Evolutionary conservation across 1,140 invertebrate genomes (phyloP).

Genomic region (Panagrolaimus sp.): DNA sequence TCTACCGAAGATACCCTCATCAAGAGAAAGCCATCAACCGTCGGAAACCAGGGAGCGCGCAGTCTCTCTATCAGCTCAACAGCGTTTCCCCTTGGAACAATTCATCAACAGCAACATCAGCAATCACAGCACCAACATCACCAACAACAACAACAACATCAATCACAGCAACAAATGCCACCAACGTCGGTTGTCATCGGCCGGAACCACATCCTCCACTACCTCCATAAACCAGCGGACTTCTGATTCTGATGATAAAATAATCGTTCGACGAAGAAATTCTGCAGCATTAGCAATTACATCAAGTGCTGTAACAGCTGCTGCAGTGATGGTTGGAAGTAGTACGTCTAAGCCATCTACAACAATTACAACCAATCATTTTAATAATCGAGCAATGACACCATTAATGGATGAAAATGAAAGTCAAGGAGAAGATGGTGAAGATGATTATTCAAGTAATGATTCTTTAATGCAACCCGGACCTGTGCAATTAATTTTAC

Average conservation of each 20-base stretch:
- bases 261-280: background rate
- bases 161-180: background rate
- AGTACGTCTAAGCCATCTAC: constrained; percentile 12
- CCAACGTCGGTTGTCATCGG: constrained; percentile 14
- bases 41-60: background rate
- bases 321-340: background rate
- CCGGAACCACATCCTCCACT: constrained; percentile 8
- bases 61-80: background rate
- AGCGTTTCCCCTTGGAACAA: background rate
- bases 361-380: constrained; percentile 16
- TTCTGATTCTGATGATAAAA: background rate
- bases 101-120: constrained; percentile 5
- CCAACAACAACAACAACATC: background rate
- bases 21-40: background rate
- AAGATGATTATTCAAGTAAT: constrained; percentile 3
- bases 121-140: constrained; percentile 6
- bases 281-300: background rate
- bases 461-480: constrained; percentile 14
- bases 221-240: constrained; percentile 9
- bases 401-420: constrained; percentile 16
- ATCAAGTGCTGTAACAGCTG: constrained; percentile 3
- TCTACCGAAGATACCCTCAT: background rate
- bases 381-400: background rate
- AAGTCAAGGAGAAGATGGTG: constrained; percentile 8
- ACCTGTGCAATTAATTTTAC: constrained; percentile 37